phyloP scores from a whole-genome alignment of 2,797 vertebrate species.

The Tragelaphus oryx region DNA sequence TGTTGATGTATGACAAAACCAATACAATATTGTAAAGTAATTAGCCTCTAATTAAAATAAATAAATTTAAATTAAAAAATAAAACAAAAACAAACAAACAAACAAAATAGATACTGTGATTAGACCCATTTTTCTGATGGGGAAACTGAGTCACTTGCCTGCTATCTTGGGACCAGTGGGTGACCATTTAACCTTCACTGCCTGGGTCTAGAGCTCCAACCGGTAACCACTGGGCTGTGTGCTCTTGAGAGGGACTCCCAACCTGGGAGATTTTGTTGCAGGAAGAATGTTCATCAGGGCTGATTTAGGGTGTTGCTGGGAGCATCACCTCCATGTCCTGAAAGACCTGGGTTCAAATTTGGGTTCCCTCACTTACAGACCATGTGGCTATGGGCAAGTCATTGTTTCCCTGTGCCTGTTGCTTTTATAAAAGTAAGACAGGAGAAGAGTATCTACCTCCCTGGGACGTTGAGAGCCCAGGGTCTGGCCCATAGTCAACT shows the following conservation, averaged over 20 bases:
- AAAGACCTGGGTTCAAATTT: neutral
- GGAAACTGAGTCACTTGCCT: neutral
- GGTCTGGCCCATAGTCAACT: neutral
- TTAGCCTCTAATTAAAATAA: too few relatives aligned
- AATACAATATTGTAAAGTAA: too few relatives aligned
- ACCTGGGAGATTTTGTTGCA: neutral
- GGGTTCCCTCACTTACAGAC: neutral
- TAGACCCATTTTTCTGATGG: neutral
- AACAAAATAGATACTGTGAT: neutral
- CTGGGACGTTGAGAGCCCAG: neutral
- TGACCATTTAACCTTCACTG: neutral
- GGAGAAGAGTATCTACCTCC: neutral
- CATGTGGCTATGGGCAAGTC: neutral
- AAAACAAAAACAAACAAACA: too few relatives aligned
- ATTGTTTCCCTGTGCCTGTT: neutral
- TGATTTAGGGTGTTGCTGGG: neutral
- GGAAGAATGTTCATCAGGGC: neutral
- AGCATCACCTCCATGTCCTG: neutral
- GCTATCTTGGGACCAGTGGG: neutral
- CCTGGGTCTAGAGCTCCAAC: neutral
- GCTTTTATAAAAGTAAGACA: neutral
- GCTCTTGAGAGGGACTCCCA: neutral
- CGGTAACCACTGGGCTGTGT: neutral
- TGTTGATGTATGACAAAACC: too few relatives aligned
- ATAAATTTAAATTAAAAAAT: too few relatives aligned